Conservation (phyloP, 2,888 invertebrate species). For the Acrocyrtus sp. region DNA sequence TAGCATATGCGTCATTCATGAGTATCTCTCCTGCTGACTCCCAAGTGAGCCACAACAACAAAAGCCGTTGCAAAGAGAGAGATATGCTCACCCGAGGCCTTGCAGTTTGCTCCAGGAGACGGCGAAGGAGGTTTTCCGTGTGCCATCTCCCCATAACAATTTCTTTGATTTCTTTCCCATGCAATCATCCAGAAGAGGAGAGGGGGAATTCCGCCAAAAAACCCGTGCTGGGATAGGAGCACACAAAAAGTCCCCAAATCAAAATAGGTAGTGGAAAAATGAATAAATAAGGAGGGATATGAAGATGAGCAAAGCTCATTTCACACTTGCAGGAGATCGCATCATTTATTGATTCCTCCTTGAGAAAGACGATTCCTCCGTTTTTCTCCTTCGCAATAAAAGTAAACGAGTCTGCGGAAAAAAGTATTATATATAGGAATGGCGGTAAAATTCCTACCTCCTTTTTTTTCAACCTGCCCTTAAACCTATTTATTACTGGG, state of each 20-base stretch:
- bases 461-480: too few relatives aligned
- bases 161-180: background rate
- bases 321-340: background rate
- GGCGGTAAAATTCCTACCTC: background rate
- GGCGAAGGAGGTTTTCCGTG: background rate
- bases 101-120: background rate
- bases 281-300: background rate
- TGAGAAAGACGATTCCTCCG: too few relatives aligned
- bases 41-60: slow-evolving; percentile 8
- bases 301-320: background rate
- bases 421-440: background rate
- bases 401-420: background rate
- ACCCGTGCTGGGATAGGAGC: too few relatives aligned
- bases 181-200: background rate
- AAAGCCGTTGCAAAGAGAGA: background rate
- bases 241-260: too few relatives aligned
- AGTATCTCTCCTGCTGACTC: background rate
- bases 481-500: background rate
- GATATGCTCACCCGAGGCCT: background rate
- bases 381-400: too few relatives aligned
- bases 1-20: background rate
- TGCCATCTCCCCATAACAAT: background rate
- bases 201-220: background rate
- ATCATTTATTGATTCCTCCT: background rate
- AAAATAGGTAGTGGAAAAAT: background rate